These are phyloP conservation scores for Magallana gigas DNA, from an alignment of 1,140 invertebrate genomes.

Conservation along the genomic window DNA sequence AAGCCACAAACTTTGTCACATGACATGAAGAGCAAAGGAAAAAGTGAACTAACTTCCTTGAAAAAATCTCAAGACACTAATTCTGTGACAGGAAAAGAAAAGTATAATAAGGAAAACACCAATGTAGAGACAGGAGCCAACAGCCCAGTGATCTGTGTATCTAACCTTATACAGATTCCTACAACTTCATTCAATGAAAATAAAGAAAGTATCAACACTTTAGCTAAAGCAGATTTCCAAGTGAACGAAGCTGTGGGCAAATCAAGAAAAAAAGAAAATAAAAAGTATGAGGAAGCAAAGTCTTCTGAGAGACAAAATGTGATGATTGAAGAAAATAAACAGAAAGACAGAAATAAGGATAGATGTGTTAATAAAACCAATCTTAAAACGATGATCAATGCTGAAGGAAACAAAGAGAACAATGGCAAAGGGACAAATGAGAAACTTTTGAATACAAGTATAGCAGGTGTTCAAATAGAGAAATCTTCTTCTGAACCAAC, in stretches of 20 bases:
- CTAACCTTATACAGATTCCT: conserved; percentile 12
- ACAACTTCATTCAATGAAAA: neutral
- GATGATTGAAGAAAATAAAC: neutral
- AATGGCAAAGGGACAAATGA: neutral
- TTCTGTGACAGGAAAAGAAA: too few relatives aligned
- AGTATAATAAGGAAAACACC: too few relatives aligned
- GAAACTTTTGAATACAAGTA: neutral
- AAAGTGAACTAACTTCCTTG: too few relatives aligned
- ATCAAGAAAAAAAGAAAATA: neutral
- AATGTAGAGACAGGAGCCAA: too few relatives aligned
- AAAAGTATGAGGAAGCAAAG: neutral
- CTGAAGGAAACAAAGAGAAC: neutral
- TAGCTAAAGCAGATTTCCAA: neutral
- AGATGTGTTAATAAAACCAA: neutral
- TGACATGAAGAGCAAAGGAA: too few relatives aligned
- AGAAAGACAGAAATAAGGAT: neutral
- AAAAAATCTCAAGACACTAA: too few relatives aligned
- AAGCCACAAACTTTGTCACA: too few relatives aligned
- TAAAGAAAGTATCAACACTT: neutral
- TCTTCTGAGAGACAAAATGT: neutral
- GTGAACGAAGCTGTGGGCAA: neutral
- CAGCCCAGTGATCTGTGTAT: neutral
- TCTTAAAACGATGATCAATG: neutral
- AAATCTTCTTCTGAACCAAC: neutral
- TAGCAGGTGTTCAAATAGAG: neutral